Evolutionary conservation across 2,888 invertebrate genomes (phyloP).

Genomic region (Margaritifera margaritifera): DNA sequence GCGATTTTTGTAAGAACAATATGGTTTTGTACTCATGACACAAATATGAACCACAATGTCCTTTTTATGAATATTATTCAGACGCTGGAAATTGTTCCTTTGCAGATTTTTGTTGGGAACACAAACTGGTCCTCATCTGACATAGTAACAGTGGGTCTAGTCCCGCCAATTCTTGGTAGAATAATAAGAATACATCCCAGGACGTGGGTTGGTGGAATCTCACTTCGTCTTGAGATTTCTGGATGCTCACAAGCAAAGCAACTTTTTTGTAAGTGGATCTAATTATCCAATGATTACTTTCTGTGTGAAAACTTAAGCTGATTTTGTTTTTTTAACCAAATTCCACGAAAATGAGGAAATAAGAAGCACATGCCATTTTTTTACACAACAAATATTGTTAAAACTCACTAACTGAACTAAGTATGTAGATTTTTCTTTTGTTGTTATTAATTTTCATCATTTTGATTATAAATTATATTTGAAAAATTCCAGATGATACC

Average conservation of each 20-base stretch:
- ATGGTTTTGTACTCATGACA: no score
- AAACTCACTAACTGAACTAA: no score
- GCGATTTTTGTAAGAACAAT: no score
- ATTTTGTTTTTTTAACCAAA: not conserved
- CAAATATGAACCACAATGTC: no score
- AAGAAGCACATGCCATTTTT: not conserved
- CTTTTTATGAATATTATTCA: no score
- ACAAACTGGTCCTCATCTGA: constrained; percentile 30
- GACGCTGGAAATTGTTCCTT: no score
- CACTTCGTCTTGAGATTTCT: constrained; percentile 44
- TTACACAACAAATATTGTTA: no score
- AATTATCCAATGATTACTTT: no score
- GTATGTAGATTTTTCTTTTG: no score
- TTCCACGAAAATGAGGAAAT: not conserved
- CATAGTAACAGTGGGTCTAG: constrained; percentile 27
- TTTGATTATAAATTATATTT: no score
- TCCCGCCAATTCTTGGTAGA: constrained; percentile 32
- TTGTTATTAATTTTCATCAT: no score
- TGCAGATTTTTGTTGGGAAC: constrained; percentile 42
- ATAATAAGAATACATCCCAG: constrained; percentile 42
- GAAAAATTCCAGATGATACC: constrained; percentile 48
- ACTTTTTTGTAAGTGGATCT: constrained; percentile 45
- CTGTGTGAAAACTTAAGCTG: no score
- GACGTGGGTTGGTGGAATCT: constrained; percentile 40
- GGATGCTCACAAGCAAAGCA: constrained; percentile 46